phyloP scores from a whole-genome alignment of 2,113 vertebrate species.

The Calidris pygmaea region DNA sequence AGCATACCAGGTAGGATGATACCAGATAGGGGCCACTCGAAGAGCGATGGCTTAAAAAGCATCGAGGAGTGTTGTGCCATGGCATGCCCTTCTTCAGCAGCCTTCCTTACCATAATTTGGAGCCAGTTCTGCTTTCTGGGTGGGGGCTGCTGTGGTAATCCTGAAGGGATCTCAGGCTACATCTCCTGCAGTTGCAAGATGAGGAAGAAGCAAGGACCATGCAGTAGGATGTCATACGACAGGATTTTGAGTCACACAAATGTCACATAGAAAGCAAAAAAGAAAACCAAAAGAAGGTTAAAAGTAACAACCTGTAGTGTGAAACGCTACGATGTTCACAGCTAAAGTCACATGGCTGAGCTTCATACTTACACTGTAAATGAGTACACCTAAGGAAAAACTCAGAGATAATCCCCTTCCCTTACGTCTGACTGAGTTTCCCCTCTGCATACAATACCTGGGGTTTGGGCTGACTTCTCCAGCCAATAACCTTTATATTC shows the following conservation, averaged over 20 bases:
- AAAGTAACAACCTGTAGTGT: not conserved
- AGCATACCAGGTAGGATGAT: accelerated
- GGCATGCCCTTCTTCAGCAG: accelerated
- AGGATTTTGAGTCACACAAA: not conserved
- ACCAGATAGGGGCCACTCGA: not conserved
- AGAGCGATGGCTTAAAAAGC: not conserved
- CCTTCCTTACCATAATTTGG: not conserved
- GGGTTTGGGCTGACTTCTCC: not conserved
- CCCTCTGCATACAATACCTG: not conserved
- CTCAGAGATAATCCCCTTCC: not conserved
- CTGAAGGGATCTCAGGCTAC: not conserved
- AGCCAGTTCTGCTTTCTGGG: not conserved
- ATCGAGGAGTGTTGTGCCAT: accelerated
- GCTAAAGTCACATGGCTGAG: not conserved
- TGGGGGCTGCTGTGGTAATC: not conserved
- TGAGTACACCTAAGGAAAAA: not conserved
- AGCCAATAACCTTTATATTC: not conserved
- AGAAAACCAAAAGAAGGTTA: not conserved
- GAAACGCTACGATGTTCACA: not conserved
- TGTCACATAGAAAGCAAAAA: not conserved
- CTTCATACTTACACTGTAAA: not conserved
- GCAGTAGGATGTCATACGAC: accelerated
- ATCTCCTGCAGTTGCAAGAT: not conserved
- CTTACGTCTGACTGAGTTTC: not conserved
- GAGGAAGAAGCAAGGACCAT: not conserved